Conservation (phyloP, 1,140 invertebrate genomes). For the Parasteatoda tepidariorum region DNA sequence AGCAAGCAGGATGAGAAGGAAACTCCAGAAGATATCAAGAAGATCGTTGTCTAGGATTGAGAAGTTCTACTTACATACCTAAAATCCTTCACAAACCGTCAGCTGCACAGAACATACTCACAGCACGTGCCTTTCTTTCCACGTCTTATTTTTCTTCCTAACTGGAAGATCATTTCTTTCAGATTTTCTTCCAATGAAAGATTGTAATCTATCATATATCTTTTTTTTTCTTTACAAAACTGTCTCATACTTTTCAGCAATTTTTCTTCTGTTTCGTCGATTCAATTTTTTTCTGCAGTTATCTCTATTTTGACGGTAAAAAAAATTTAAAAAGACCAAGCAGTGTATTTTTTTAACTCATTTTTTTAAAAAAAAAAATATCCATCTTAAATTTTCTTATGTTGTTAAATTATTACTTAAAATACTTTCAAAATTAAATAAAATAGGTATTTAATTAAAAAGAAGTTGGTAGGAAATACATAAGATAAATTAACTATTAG, state of each 20-base stretch:
- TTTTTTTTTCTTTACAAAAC: neutral
- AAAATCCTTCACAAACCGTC: conserved; percentile 48
- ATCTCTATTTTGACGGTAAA: no score
- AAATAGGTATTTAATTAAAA: no score
- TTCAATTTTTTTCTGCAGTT: no score
- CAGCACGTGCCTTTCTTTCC: conserved; percentile 22
- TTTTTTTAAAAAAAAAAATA: no score
- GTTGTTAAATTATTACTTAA: no score
- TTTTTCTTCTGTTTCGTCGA: neutral
- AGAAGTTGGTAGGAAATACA: no score
- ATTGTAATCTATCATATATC: conserved; percentile 54
- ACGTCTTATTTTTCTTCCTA: neutral
- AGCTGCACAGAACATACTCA: conserved; percentile 17
- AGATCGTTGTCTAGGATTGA: neutral
- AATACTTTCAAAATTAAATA: no score
- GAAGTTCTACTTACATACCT: conserved; percentile 47
- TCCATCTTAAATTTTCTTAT: no score
- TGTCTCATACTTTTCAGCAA: conserved; percentile 23
- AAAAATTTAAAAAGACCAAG: no score
- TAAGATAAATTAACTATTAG: no score
- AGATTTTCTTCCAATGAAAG: conserved; percentile 48
- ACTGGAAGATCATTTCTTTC: conserved; percentile 8
- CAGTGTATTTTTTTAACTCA: no score
- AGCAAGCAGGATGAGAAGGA: neutral
- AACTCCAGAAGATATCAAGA: neutral